Base-by-base conservation (phyloP, 2,113 vertebrate species). In the Ornithorhynchus anatinus region DNA sequence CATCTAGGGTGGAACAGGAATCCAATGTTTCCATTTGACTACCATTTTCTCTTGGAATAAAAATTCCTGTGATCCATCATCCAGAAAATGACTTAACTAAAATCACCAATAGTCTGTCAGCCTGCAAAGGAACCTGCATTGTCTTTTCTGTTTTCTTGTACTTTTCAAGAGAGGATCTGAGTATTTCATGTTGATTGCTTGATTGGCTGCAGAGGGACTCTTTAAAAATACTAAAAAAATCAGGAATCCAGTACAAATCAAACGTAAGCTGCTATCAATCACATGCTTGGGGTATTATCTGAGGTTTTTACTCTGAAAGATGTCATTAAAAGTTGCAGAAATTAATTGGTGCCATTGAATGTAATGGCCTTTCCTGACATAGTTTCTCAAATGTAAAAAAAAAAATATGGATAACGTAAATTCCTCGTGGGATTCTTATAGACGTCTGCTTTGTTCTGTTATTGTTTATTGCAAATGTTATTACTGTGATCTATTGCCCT, bases 381-480 rank as follows among this genome's bases (percentile, higher is more conserved):
- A 88, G 86, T 89, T 93, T 90, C 90, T 93, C 87, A 93, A 92
- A 93, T 90, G 88, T 90, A 92, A 92, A 94, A 90, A 94, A n/a
- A 93, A 94, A 94, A 93, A 92, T 94, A 95, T 90, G 86, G 91
- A 91, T 91, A 92, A 89, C 74, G 59, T 86, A 90, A 92, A 92
- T 91, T 93, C 90, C 94, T 93, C 44, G 17, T 90, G 92, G 93
- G 92, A 94, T 91, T 92, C 92, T 91, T 89, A 88, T 88, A 82
- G 88, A 90, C 85, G 91, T 86, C 89, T 90, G 88, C 91, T 93
- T 94, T 94, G 92, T 94, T 92, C 89, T 92, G 91, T 92, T 93
- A 92, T 94, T 94, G 90, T 94, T 93, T 94, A 94, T 93, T 92
- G 91, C 91, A 94, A 94, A 94, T 93, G 92, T 92, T 94, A 93